These are phyloP conservation scores for Anguilla pacifica DNA, from an alignment of 2,797 vertebrate species.

Conservation along the genomic window DNA sequence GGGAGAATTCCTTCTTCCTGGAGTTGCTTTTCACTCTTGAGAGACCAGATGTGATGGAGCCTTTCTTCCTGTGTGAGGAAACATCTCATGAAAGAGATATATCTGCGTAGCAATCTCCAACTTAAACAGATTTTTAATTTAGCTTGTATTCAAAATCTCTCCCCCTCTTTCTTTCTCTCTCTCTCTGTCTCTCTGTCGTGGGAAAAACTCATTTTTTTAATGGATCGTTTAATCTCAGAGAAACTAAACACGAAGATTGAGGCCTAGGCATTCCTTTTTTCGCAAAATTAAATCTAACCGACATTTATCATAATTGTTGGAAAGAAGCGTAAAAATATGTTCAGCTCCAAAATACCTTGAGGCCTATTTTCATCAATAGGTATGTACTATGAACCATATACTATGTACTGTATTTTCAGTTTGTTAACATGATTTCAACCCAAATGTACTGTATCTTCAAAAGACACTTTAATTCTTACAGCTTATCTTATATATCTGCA, in stretches of 20 bases:
- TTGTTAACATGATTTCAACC: no score
- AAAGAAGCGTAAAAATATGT: background rate
- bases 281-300: background rate
- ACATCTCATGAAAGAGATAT: background rate
- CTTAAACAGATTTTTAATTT: background rate
- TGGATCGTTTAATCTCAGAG: background rate
- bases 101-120: background rate
- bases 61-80: background rate
- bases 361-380: no score
- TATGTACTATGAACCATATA: no score
- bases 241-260: background rate
- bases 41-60: conserved; percentile 8
- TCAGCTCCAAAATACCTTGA: background rate
- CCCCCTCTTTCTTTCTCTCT: conserved; percentile 68
- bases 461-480: no score
- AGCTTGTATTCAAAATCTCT: conserved; percentile 57
- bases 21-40: background rate
- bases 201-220: background rate
- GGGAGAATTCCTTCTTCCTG: background rate
- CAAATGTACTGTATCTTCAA: no score
- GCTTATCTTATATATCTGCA: no score
- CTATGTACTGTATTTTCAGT: no score
- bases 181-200: background rate
- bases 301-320: background rate
- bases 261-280: background rate